These are phyloP conservation scores for Lasaia peninsularis DNA, from an alignment of 1,140 invertebrate genomes.

Conservation along the genomic window DNA sequence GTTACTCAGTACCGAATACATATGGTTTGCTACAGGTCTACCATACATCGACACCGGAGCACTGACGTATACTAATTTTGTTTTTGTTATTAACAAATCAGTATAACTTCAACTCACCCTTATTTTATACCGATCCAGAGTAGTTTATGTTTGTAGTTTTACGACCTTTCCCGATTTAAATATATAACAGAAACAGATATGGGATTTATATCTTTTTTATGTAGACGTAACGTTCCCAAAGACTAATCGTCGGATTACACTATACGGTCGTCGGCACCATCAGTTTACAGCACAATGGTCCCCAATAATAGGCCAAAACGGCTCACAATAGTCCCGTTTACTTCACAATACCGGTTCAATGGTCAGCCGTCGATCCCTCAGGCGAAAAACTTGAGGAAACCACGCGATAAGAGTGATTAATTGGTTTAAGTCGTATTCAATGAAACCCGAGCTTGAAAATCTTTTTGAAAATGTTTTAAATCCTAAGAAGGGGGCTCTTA, in stretches of 20 bases:
- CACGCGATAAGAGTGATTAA: slow-evolving; percentile 69
- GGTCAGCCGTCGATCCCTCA: slow-evolving; percentile 52
- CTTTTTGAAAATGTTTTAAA: slow-evolving; percentile 4
- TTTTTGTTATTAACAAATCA: no score
- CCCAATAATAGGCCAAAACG: slow-evolving; percentile 51
- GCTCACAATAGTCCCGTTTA: slow-evolving; percentile 52
- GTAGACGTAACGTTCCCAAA: slow-evolving; percentile 22
- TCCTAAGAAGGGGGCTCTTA: background rate
- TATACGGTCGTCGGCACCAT: slow-evolving; percentile 45
- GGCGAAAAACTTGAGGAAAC: slow-evolving; percentile 60
- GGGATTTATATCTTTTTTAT: background rate
- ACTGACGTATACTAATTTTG: no score
- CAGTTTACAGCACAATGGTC: slow-evolving; percentile 58
- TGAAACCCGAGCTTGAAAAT: slow-evolving; percentile 3
- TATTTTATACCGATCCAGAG: no score
- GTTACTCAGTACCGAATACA: no score
- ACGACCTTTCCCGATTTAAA: background rate
- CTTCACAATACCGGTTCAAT: slow-evolving; percentile 52
- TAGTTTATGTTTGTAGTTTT: background rate
- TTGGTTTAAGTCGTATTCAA: slow-evolving; percentile 6
- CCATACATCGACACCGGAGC: no score
- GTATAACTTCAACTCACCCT: no score
- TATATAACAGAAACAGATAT: background rate
- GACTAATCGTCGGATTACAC: slow-evolving; percentile 56
- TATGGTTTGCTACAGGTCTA: no score